A percentile compares a stretch with the other conserved stretches of the same genome.
Conservation (phyloP, 2,888 invertebrate genomes). For the Plagodis dolabraria region DNA sequence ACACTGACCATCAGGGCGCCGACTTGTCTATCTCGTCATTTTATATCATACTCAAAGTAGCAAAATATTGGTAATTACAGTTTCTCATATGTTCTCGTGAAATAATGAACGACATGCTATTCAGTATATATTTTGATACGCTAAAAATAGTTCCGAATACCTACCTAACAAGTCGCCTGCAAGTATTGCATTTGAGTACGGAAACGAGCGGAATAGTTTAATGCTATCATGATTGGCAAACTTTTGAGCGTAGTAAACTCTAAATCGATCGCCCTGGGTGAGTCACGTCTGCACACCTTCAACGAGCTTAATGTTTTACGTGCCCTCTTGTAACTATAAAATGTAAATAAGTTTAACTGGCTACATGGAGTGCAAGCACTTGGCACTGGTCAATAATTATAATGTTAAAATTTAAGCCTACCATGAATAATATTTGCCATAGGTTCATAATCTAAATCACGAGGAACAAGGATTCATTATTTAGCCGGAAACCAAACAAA, state of each 20-base stretch:
- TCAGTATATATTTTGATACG: slow-evolving; percentile 10
- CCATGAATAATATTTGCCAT: no score
- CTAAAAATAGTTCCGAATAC: slow-evolving; percentile 15
- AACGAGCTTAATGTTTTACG: slow-evolving; percentile 52
- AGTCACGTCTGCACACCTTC: slow-evolving; percentile 50
- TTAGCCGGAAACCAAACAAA: no score
- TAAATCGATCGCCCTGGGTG: slow-evolving; percentile 52
- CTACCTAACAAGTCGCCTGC: slow-evolving; percentile 21
- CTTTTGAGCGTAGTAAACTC: slow-evolving; percentile 48
- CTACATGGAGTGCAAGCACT: no score
- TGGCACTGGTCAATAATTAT: no score
- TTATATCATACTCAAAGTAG: no score
- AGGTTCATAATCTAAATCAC: no score
- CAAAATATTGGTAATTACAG: slow-evolving; percentile 5
- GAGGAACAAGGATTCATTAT: no score
- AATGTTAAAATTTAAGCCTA: no score
- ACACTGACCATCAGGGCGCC: no score
- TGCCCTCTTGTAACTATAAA: slow-evolving; percentile 7
- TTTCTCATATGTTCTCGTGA: slow-evolving; percentile 1
- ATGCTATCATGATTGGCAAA: slow-evolving; percentile 56
- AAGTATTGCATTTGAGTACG: slow-evolving; percentile 30
- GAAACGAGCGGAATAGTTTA: slow-evolving; percentile 42
- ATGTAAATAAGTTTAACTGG: not conserved
- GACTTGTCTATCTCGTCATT: no score
- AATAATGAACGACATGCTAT: slow-evolving; percentile 8